Base-by-base conservation (phyloP, 2,888 invertebrate species). In the Dexiosoma caninum region DNA sequence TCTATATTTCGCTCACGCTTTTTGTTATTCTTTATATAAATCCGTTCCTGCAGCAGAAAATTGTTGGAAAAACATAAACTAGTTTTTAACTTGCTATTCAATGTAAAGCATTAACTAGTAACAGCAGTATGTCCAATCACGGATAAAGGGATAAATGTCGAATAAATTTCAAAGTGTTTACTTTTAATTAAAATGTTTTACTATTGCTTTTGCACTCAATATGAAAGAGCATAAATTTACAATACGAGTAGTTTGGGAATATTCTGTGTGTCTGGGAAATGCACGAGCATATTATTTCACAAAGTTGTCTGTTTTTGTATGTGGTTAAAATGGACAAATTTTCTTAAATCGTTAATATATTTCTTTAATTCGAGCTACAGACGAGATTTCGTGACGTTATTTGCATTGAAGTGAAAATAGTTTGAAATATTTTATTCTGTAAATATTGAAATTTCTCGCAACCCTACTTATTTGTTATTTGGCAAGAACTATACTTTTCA, bases 101-200 rank as follows among this genome's bases (percentile, higher is more conserved):
- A 37, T 77, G 66, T 60, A 59, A 44, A 53, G 32, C 46, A 69
- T 74, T 69, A 49, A 46, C 40, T 42, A 32, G 49, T 40, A 67
- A 40, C 49, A 76, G 76, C 60, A 80, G 80, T 62, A 80, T 80
- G 71, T 67, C 71, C 80, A 80, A 80, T 76, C 80, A 76, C 46
- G 80, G 80, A 80, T 80, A 80, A 80, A 80, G 32, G 76, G 76
- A 80, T 80, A 80, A 76, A 67, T 80, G 80, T 80, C 80, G 80
- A 80, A 80, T 80, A 76, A 76, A 76, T 72, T 80, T 80, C 76
- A 71, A 76, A 72, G 67, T 80, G 80, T 80, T 80, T 80, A 76
- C 80, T 80, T 80, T 80, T 80, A 80, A 80, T 80, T 80, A 76
- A 80, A 80, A 80, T 76, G 76, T 72, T 80, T 42, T 76, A 60